Conservation (phyloP, 2,888 invertebrate genomes). For the Lasioglossum villosulum region DNA sequence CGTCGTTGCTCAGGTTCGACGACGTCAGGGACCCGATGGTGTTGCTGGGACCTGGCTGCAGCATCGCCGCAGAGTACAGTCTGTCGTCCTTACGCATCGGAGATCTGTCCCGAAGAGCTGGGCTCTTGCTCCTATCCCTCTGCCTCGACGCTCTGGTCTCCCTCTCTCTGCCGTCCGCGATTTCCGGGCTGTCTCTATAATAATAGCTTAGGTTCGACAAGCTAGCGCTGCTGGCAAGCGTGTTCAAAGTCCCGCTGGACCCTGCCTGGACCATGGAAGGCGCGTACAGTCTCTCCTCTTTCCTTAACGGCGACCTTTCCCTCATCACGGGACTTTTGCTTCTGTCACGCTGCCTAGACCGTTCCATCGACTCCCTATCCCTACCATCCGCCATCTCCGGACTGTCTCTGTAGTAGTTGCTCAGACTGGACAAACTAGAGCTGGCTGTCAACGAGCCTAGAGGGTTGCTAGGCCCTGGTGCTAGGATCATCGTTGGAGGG, state of each 20-base stretch:
- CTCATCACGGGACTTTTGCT: slow-evolving; percentile 78
- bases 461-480: slow-evolving; percentile 88
- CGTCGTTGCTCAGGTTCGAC: slow-evolving; percentile 78
- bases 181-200: slow-evolving; percentile 80
- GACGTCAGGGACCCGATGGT: slow-evolving; percentile 88
- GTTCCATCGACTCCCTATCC: slow-evolving; percentile 57
- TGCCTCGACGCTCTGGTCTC: slow-evolving; percentile 73
- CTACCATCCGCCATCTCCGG: slow-evolving; percentile 77
- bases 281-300: slow-evolving; percentile 85
- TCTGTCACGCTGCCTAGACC: slow-evolving; percentile 74
- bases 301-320: slow-evolving; percentile 67
- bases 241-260: slow-evolving; percentile 88
- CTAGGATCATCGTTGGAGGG: slow-evolving; percentile 87
- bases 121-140: slow-evolving; percentile 79
- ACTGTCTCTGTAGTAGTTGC: slow-evolving; percentile 81
- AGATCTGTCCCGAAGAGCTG: slow-evolving; percentile 80
- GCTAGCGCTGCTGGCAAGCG: slow-evolving; percentile 88
- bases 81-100: slow-evolving; percentile 57
- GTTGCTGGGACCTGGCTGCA: slow-evolving; percentile 89
- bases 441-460: slow-evolving; percentile 89
- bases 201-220: slow-evolving; percentile 80
- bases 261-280: slow-evolving; percentile 88
- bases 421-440: slow-evolving; percentile 83
- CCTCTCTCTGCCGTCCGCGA: slow-evolving; percentile 76
- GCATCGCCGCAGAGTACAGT: slow-evolving; percentile 86